Conservation (phyloP, 2,797 vertebrate species). For the Myripristis jacobus region DNA sequence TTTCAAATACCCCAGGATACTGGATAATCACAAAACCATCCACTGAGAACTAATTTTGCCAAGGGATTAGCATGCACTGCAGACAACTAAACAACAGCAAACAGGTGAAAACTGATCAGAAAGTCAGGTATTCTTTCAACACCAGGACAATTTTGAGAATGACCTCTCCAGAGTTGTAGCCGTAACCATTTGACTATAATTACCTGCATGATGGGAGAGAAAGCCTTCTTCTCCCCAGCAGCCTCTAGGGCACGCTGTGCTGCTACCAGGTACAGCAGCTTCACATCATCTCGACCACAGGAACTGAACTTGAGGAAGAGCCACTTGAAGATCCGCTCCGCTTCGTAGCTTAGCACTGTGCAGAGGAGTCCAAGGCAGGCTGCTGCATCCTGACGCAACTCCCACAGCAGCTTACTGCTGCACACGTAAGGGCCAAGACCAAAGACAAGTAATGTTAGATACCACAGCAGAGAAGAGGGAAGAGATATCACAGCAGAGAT, state of each 20-base stretch:
- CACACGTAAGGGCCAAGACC: neutral
- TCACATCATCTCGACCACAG: conserved; percentile 95
- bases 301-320: conserved; percentile 96
- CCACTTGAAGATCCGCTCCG: conserved; percentile 99
- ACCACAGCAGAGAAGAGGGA: neutral
- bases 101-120: no score
- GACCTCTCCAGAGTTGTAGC: no score
- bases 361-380: conserved; percentile 95
- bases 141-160: no score
- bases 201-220: conserved; percentile 98
- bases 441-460: neutral
- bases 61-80: no score
- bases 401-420: conserved; percentile 98
- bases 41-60: no score
- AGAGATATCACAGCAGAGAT: neutral
- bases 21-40: no score
- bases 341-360: conserved; percentile 94
- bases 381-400: conserved; percentile 96
- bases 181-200: neutral
- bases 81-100: no score
- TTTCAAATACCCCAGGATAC: no score
- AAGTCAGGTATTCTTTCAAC: no score
- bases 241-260: conserved; percentile 94
- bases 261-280: conserved; percentile 95
- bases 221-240: conserved; percentile 97